Conservation (phyloP, 2,113 vertebrate genomes). For the Silurus meridionalis region DNA sequence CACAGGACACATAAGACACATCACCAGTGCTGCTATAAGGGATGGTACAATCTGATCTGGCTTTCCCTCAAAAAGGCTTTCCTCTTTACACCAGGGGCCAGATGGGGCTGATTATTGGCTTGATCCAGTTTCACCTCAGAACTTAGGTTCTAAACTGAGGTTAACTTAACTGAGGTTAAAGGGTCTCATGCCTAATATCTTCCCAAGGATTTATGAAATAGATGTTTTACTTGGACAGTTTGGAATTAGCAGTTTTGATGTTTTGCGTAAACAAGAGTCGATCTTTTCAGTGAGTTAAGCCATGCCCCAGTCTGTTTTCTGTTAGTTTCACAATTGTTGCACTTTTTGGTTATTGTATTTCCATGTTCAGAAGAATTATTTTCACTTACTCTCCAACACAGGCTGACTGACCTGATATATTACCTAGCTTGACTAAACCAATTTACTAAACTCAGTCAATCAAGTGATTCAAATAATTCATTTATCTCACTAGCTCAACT, state of each 20-base stretch:
- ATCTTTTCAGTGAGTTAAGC: not conserved
- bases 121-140: constrained; percentile 60
- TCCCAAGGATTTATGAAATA: not conserved
- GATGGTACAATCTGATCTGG: constrained; percentile 45
- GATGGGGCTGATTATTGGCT: constrained; percentile 68
- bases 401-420: too few relatives aligned
- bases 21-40: not conserved
- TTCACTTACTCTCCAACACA: not conserved
- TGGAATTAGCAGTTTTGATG: not conserved
- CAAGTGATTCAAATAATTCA: not conserved
- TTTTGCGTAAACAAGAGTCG: not conserved
- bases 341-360: not conserved
- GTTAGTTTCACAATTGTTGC: not conserved
- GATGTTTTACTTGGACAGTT: not conserved
- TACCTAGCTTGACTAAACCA: not conserved
- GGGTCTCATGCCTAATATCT: not conserved
- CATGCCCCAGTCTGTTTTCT: not conserved
- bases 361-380: not conserved
- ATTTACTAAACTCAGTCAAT: not conserved
- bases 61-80: constrained; percentile 63
- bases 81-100: constrained; percentile 67
- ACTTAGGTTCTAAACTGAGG: constrained; percentile 27
- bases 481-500: not conserved
- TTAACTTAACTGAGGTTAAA: constrained; percentile 4
- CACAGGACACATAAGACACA: not conserved